Evolutionary conservation across 23 tunicate species (phyloP), one percentile per base, ranked within the genome.

Genomic region (Botrylloides violaceus): DNA sequence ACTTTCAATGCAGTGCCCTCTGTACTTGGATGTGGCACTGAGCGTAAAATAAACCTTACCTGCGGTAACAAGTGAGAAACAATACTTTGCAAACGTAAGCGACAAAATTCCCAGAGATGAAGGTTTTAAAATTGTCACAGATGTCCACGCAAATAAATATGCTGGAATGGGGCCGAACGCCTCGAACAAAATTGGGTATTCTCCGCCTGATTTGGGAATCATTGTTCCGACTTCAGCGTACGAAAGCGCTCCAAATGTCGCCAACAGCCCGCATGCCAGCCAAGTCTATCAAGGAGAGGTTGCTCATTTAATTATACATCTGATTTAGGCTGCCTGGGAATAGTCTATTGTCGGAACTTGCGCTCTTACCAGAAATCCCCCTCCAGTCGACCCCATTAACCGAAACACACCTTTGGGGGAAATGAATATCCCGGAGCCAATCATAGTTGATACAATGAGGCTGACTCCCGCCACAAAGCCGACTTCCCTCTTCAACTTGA

Each of bases 141-240:
- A 68, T 7, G 99, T 87, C 99, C 99, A 95, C 7, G 99, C 99
- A 64, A 95, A 95, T 64, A 95, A 61, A 48, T 79, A 95, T 20
- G 99, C 96, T 20, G 99, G 96, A 31, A 82, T 57, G 1, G 89
- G 83, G 1, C 99, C 99, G 49, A 82, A 95, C 2, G 96, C 96
- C 76, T 84, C 96, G 53, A 82, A 58, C 26, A 95, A 66, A 61
- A 95, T 87, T 4, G 99, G 92, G 70, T 73, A 95, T 68, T 95
- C 99, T 25, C 99, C 99, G 0, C 99, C 99, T 15, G 99, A 95
- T 56, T 95, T 87, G 7, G 95, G 95, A 36, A 95, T 87, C 91
- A 95, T 81, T 18, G 99, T 87, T 5, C 99, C 99, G 24, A 95
- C 78, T 79, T 95, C 99, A 57, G 92, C 86, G 61, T 95, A 95